A percentile compares a stretch with the other conserved stretches of the same genome.
These are phyloP conservation scores for Xiphorhynchus elegans DNA, from an alignment of 2,113 vertebrate genomes.

Conservation along the genomic window DNA sequence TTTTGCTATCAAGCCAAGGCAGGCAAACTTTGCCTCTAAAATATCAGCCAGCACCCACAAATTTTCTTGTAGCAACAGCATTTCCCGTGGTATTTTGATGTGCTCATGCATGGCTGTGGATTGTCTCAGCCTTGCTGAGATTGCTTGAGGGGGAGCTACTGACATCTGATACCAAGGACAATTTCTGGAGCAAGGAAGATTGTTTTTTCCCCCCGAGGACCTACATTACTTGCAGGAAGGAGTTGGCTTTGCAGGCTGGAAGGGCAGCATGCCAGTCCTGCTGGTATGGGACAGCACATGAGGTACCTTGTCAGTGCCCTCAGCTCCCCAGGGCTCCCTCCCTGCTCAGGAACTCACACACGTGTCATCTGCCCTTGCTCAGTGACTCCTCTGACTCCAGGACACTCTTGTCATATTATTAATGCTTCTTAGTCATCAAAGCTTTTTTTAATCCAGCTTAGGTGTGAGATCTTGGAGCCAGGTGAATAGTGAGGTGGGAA, in stretches of 20 bases:
- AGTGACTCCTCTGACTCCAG: neutral
- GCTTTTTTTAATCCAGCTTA: constrained; percentile 12
- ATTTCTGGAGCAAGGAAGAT: constrained; percentile 67
- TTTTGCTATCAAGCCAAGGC: neutral
- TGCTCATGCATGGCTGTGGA: neutral
- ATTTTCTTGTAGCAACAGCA: neutral
- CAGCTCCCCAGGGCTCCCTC: neutral
- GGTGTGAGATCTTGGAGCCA: constrained; percentile 30
- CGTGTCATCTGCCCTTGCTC: neutral
- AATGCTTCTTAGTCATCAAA: constrained; percentile 31
- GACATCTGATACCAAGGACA: constrained; percentile 63
- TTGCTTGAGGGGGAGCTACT: constrained; percentile 37
- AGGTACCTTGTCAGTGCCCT: neutral
- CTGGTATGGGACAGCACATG: neutral
- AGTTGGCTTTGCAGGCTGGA: neutral
- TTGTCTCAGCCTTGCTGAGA: constrained; percentile 35
- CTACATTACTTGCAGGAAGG: constrained; percentile 9
- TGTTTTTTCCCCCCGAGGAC: neutral
- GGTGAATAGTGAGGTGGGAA: neutral
- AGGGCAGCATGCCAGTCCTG: constrained; percentile 18
- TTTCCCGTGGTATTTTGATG: neutral
- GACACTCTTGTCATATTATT: constrained; percentile 9
- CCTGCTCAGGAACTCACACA: neutral
- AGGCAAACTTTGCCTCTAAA: neutral
- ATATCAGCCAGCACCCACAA: neutral